A percentile compares a stretch with the other conserved stretches of the same genome.
These are phyloP conservation scores for Eciton burchellii DNA, from an alignment of 1,140 invertebrate species.

Conservation along the genomic window DNA sequence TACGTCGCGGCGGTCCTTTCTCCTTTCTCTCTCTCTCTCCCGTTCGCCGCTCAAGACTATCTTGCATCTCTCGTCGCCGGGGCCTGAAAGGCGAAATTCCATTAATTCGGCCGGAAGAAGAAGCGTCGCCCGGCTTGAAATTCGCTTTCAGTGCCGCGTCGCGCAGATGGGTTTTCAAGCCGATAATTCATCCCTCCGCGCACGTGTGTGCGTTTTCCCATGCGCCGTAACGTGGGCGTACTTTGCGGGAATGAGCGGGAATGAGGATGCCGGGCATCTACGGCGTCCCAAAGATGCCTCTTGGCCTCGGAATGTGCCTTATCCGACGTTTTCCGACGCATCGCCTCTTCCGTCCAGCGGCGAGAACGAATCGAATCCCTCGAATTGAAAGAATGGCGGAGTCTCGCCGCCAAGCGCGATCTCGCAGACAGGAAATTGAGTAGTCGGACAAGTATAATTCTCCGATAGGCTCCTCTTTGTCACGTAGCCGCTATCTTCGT, in stretches of 20 bases:
- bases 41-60: slow-evolving; percentile 57
- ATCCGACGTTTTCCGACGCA: no score
- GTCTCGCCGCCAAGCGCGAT: slow-evolving; percentile 34
- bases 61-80: slow-evolving; percentile 53
- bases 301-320: slow-evolving; percentile 10
- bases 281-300: slow-evolving; percentile 19
- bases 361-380: slow-evolving; percentile 44
- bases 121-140: slow-evolving; percentile 26
- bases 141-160: slow-evolving; percentile 10
- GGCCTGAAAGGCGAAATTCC: slow-evolving; percentile 48
- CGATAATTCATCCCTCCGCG: background rate
- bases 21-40: background rate
- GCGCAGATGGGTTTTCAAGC: background rate
- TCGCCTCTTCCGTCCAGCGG: no score
- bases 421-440: slow-evolving; percentile 59
- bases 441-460: slow-evolving; percentile 52
- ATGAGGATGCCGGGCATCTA: background rate
- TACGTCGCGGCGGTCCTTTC: slow-evolving; percentile 28
- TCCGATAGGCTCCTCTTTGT: slow-evolving; percentile 39
- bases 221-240: background rate
- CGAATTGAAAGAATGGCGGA: slow-evolving; percentile 56
- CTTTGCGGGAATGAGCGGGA: background rate
- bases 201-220: background rate
- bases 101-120: slow-evolving; percentile 63
- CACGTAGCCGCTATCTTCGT: slow-evolving; percentile 21